Base-by-base conservation (phyloP, 2,888 invertebrate genomes). In the Isoperla grammatica region DNA sequence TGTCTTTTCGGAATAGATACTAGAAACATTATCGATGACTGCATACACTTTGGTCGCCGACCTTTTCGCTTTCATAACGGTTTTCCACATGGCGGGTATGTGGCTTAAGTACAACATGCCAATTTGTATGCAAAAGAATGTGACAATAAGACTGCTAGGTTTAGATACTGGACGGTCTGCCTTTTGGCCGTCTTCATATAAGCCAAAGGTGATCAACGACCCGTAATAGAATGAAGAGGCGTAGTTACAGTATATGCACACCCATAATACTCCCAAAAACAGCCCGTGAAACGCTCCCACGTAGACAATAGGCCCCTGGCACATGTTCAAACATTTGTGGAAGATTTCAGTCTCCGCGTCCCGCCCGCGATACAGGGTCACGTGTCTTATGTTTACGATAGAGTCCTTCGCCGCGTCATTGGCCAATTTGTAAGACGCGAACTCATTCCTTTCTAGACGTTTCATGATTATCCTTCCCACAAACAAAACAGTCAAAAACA, bases 341-440 rank as follows among this genome's bases (percentile, higher is more conserved):
- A 59, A 64, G 55, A 43, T 64, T 23, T 64, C 65, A 4, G 70
- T 68, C 64, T 73, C 74, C 50, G 71, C 70, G 2, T 64, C 61
- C 58, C 71, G 69, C 40, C 74, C 74, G 12, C 72, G 69, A 65
- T 73, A 74, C 2, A 74, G 71, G 53, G 69, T 65, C 2, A 75
- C 74, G 12, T 73, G 72, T 20, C 71, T 64, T 23, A 72, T 65
- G 56, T 71, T 69, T 11, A 70, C 69, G 5, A 75, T 61, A 1
- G 71, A 71, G 63, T 75, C 73, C 59, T 72, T 71, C 9, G 74
- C 73, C 1, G 72, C 66, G 19, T 66, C 66, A 15, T 73, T 74
- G 1, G 75, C 74, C 61, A 72, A 72, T 1, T 75, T 75, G 66
- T 80, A 79, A 2, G 77, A 74, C 42, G 65, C 63, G 39, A 66